phyloP scores from a whole-genome alignment of 2,113 vertebrate species.

The Probosciger aterrimus region DNA sequence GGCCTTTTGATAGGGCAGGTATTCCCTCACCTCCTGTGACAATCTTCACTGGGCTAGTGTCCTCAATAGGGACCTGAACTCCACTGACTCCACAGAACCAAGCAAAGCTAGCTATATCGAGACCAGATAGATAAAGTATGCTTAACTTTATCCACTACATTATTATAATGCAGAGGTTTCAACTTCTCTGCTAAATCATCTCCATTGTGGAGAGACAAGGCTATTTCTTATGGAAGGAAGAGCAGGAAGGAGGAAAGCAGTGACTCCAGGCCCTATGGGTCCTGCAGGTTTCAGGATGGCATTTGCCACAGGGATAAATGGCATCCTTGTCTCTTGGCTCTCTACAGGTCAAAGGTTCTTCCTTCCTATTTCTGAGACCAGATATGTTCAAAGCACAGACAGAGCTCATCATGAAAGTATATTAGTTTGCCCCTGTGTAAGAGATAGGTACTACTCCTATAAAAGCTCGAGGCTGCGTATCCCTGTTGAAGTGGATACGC shows the following conservation, averaged over 20 bases:
- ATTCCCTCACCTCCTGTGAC: background rate
- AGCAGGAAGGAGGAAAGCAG: background rate
- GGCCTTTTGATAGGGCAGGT: background rate
- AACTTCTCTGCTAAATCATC: background rate
- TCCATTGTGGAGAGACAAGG: background rate
- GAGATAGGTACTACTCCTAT: background rate
- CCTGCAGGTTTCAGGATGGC: background rate
- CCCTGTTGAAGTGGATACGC: background rate
- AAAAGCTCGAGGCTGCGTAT: background rate
- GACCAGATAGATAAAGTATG: background rate
- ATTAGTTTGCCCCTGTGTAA: background rate
- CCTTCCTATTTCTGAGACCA: background rate
- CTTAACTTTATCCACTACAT: background rate
- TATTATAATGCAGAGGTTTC: background rate
- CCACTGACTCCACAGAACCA: fast-evolving
- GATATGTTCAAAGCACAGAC: background rate
- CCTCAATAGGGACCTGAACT: background rate
- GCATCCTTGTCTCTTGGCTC: background rate
- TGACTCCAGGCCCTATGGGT: background rate
- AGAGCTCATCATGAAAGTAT: background rate
- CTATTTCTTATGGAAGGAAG: background rate
- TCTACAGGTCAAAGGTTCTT: background rate
- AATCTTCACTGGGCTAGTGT: background rate
- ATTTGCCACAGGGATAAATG: background rate
- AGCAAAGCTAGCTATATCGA: background rate